A percentile compares a stretch with the other conserved stretches of the same genome.
phyloP scores from a whole-genome alignment of 2,113 vertebrate genomes.

The Xyrauchen texanus region DNA sequence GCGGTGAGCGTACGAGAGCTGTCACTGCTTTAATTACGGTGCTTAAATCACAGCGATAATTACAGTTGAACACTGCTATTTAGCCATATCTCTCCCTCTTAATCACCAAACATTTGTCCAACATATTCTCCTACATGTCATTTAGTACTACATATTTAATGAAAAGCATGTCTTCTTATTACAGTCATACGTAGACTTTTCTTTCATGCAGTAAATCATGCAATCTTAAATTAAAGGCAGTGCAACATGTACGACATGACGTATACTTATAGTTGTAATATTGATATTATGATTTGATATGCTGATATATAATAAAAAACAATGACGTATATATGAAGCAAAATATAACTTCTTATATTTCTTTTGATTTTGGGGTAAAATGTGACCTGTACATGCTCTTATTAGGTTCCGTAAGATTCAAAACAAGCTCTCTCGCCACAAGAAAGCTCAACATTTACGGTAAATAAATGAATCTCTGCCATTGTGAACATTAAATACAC shows the following conservation, averaged over 20 bases:
- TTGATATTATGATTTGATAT: neutral
- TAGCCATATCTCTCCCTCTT: conserved; percentile 39
- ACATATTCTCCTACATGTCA: conserved; percentile 46
- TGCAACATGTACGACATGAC: neutral
- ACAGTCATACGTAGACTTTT: too few species aligned
- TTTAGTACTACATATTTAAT: conserved; percentile 42
- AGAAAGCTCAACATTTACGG: neutral
- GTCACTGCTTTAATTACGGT: conserved; percentile 38
- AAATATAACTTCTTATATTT: too few species aligned
- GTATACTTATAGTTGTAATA: neutral
- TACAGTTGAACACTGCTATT: conserved; percentile 20
- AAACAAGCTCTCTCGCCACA: neutral
- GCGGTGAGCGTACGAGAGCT: neutral
- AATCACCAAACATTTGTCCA: conserved; percentile 51
- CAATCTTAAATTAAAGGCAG: too few species aligned
- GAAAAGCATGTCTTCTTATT: too few species aligned
- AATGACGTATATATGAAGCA: too few species aligned
- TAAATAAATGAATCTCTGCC: neutral
- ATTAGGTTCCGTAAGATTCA: conserved; percentile 26
- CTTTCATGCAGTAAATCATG: too few species aligned
- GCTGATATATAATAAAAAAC: neutral
- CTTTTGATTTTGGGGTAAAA: neutral
- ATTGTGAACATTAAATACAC: conserved; percentile 48
- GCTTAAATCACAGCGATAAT: too few species aligned
- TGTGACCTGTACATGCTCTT: conserved; percentile 53